Evolutionary conservation across 53 echinoderm and acorn worm genomes (phyloP), one percentile per base, ranked within the genome.

Genomic region (Crossaster papposus): DNA sequence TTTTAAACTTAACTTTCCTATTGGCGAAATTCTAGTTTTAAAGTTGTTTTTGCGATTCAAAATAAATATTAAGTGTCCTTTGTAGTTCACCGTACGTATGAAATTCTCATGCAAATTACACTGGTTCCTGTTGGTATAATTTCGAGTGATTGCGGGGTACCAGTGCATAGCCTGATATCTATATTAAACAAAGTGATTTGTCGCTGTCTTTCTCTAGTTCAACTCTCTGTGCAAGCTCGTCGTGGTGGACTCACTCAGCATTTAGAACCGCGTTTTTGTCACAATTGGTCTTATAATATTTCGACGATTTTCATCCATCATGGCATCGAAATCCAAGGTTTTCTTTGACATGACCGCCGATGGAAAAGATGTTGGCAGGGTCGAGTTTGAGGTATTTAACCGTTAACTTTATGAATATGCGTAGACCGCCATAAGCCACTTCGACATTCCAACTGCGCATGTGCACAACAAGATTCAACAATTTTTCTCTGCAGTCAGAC

Each of bases 261-360:
- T n/a, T n/a, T n/a, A n/a, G n/a, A n/a, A n/a, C n/a, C n/a, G n/a
- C n/a, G 37, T 79, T 38, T 38, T 18, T 54, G 55, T 14, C 68
- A 83, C 70, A 28, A 65, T 53, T 83, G 33, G 50, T 23, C 52
- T 51, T 11, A 15, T 51, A n/a, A n/a, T n/a, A 32, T 70, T 51
- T 24, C 34, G 54, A 72, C 33, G 28, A 72, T 85, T 51, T 8
- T n/a, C 32, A 3, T 22, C 54, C 73, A 85, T 34, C 53, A 85
- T 85, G 85, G 36, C 34, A 33, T n/a, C n/a, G n/a, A 72, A 9
- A 9, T 88, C 95, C 15, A 83, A 63, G 77, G 89, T 89, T 30
- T 96, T 73, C 75, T 96, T 96, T 64, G 94, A 96, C 12, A 79
- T 96, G 77, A 55, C 79, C n/a, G 96, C 92, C 37, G 91, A 17